Evolutionary conservation across 2,797 vertebrate genomes (phyloP).

Genomic region (Perodicticus potto): DNA sequence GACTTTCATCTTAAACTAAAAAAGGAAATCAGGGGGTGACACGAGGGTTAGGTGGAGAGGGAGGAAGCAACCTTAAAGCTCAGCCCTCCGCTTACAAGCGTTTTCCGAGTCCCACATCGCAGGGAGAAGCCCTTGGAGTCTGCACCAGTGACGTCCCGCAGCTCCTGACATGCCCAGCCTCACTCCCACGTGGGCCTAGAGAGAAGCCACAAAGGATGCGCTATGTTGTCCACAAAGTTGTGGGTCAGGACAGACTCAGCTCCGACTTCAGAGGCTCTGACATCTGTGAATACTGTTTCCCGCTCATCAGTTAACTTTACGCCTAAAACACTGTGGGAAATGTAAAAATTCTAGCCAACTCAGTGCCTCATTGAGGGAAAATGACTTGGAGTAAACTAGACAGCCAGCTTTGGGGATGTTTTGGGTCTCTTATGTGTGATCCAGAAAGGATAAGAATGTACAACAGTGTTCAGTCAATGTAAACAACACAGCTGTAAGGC

Average conservation of each 20-base stretch:
- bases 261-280: not conserved
- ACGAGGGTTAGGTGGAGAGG: accelerated
- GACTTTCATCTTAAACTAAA: not conserved
- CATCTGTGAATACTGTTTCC: accelerated
- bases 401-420: not conserved
- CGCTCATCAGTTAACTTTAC: accelerated
- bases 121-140: not conserved
- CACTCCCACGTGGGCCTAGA: not conserved
- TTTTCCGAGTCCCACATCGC: not conserved
- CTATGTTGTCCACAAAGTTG: not conserved
- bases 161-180: too few relatives aligned
- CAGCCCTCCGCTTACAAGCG: accelerated
- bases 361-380: not conserved
- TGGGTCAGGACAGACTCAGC: not conserved
- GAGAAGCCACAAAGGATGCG: not conserved
- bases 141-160: accelerated
- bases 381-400: not conserved
- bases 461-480: not conserved
- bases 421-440: not conserved
- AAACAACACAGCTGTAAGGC: slow-evolving; percentile 14
- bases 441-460: not conserved
- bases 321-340: too few relatives aligned
- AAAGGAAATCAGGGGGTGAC: not conserved
- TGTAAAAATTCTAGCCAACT: not conserved
- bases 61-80: too few relatives aligned